phyloP scores from a whole-genome alignment of 2,113 vertebrate species.

The Arizona elegans region DNA sequence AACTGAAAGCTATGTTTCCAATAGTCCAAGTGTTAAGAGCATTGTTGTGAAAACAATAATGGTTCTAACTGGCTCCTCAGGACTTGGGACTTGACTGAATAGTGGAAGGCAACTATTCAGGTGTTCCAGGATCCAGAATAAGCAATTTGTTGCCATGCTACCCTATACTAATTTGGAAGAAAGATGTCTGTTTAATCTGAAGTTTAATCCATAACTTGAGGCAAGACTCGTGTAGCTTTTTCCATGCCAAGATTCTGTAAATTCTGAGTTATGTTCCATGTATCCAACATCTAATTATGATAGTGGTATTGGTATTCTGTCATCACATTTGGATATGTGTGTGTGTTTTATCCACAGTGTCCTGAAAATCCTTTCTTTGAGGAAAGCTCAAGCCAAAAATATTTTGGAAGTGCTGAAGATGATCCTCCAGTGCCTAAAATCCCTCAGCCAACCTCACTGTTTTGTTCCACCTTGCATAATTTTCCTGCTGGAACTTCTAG shows the following conservation, averaged over 20 bases:
- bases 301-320: neutral
- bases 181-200: neutral
- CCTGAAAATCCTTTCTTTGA: conserved; percentile 85
- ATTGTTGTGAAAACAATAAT: neutral
- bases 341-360: conserved; percentile 70
- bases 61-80: neutral
- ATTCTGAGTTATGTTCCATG: neutral
- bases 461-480: conserved; percentile 88
- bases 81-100: neutral
- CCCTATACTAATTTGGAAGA: neutral
- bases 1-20: neutral
- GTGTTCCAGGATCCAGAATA: neutral
- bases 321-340: neutral
- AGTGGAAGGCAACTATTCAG: neutral
- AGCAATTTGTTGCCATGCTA: neutral
- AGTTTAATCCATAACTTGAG: neutral
- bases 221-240: neutral
- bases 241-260: too few relatives aligned
- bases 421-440: conserved; percentile 79
- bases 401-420: conserved; percentile 84
- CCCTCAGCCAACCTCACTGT: conserved; percentile 87
- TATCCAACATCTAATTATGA: neutral
- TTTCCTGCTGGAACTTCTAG: conserved; percentile 90
- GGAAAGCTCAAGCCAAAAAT: conserved; percentile 84
- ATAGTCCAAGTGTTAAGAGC: neutral